Conservation (phyloP, 2,888 invertebrate species). For the Meloe dianella region DNA sequence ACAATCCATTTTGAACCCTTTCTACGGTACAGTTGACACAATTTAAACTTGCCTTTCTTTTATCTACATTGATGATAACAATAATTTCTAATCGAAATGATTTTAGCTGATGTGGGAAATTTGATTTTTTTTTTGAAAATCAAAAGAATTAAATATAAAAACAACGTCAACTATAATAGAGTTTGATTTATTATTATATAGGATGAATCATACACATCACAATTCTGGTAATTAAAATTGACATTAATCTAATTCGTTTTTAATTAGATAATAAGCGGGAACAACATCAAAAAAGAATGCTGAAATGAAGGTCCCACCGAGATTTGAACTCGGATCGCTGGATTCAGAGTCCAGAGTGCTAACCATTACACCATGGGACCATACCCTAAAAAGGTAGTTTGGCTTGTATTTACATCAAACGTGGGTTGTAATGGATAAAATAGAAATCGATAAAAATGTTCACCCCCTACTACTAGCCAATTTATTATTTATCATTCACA, state of each 20-base stretch:
- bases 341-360: conserved; percentile 71
- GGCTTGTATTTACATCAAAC: background rate
- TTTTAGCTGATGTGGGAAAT: background rate
- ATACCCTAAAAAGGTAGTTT: conserved; percentile 7
- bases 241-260: background rate
- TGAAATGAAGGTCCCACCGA: conserved; percentile 63
- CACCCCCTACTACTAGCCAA: background rate
- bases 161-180: background rate
- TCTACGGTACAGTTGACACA: conserved; percentile 19
- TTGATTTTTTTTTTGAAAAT: background rate
- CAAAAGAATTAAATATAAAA: background rate
- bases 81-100: background rate
- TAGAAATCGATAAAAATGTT: background rate
- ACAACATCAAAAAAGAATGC: conserved; percentile 20
- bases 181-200: background rate
- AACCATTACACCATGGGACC: conserved; percentile 71
- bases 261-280: background rate
- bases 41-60: background rate
- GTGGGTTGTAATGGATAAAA: background rate
- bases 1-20: conserved; percentile 24
- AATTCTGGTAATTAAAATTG: background rate
- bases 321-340: conserved; percentile 69
- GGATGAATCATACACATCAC: background rate
- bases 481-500: too few relatives aligned
- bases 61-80: background rate